Percentiles rank a stretch among this genome's conserved stretches.
phyloP scores from a whole-genome alignment of 1,140 invertebrate genomes.

The Acromyrmex charruanus region DNA sequence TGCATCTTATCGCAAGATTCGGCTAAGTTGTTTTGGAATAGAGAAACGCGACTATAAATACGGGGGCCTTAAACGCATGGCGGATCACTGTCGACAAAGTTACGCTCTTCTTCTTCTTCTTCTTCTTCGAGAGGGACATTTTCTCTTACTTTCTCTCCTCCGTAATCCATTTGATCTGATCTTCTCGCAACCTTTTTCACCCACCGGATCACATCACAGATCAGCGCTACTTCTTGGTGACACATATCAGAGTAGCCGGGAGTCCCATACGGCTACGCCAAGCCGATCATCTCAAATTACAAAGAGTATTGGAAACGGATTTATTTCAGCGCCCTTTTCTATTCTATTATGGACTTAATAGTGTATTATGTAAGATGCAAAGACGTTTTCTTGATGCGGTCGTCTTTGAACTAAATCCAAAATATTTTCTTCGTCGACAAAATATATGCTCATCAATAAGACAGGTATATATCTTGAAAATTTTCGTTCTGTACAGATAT shows the following conservation, averaged over 20 bases:
- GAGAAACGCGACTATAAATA: slow-evolving; percentile 17
- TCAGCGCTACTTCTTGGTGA: slow-evolving; percentile 70
- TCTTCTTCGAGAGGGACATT: slow-evolving; percentile 11
- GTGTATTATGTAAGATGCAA: slow-evolving; percentile 49
- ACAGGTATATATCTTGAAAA: neutral
- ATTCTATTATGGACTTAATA: slow-evolving; percentile 76
- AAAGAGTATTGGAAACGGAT: slow-evolving; percentile 83
- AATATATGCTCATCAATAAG: neutral
- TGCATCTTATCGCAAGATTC: neutral
- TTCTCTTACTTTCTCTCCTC: slow-evolving; percentile 56
- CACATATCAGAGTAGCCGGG: slow-evolving; percentile 68
- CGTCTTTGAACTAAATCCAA: neutral
- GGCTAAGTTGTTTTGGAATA: neutral
- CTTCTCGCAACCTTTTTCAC: slow-evolving; percentile 70
- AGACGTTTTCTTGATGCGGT: slow-evolving; percentile 20
- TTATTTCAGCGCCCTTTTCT: slow-evolving; percentile 77
- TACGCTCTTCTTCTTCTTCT: slow-evolving; percentile 43
- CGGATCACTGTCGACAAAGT: slow-evolving; percentile 33
- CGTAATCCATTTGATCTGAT: slow-evolving; percentile 70
- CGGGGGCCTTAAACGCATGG: slow-evolving; percentile 28
- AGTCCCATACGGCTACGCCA: slow-evolving; percentile 70
- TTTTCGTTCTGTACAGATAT: neutral
- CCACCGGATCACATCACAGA: slow-evolving; percentile 73
- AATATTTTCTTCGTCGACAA: neutral
- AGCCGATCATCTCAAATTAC: slow-evolving; percentile 84